A percentile compares a stretch with the other conserved stretches of the same genome.
These are phyloP conservation scores for Drosophila arawakana DNA, from an alignment of 1,140 invertebrate genomes.

Conservation along the genomic window DNA sequence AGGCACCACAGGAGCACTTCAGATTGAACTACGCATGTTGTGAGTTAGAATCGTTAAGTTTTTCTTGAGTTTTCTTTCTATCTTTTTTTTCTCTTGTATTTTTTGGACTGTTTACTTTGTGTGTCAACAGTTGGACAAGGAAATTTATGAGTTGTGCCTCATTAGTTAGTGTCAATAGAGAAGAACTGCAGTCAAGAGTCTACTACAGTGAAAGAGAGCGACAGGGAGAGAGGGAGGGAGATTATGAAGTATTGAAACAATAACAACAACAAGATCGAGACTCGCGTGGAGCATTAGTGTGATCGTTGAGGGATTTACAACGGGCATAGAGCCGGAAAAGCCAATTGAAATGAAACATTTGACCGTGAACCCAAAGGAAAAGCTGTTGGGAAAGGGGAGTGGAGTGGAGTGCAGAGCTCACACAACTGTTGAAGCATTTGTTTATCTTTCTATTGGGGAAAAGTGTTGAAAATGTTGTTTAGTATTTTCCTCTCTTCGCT, in stretches of 20 bases:
- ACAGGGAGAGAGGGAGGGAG: background rate
- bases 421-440: slow-evolving; percentile 42
- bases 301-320: slow-evolving; percentile 69
- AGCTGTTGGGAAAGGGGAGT: background rate
- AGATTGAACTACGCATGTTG: slow-evolving; percentile 26
- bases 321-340: slow-evolving; percentile 37
- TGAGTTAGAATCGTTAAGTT: slow-evolving; percentile 26
- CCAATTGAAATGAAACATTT: slow-evolving; percentile 62
- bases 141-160: slow-evolving; percentile 59
- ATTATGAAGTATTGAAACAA: slow-evolving; percentile 15
- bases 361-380: slow-evolving; percentile 62
- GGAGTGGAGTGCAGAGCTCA: background rate
- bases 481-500: slow-evolving; percentile 26
- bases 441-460: slow-evolving; percentile 50
- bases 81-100: background rate
- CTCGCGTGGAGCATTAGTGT: slow-evolving; percentile 23
- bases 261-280: slow-evolving; percentile 10
- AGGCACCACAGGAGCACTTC: slow-evolving; percentile 36
- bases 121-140: slow-evolving; percentile 49
- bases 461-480: slow-evolving; percentile 74
- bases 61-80: background rate
- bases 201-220: background rate
- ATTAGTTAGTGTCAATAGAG: slow-evolving; percentile 73
- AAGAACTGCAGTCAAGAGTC: slow-evolving; percentile 9
- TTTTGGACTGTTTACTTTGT: slow-evolving; percentile 42